Percentiles rank a stretch among this genome's conserved stretches.
phyloP scores from a whole-genome alignment of 1,140 invertebrate genomes.

The Mylabris phalerata region DNA sequence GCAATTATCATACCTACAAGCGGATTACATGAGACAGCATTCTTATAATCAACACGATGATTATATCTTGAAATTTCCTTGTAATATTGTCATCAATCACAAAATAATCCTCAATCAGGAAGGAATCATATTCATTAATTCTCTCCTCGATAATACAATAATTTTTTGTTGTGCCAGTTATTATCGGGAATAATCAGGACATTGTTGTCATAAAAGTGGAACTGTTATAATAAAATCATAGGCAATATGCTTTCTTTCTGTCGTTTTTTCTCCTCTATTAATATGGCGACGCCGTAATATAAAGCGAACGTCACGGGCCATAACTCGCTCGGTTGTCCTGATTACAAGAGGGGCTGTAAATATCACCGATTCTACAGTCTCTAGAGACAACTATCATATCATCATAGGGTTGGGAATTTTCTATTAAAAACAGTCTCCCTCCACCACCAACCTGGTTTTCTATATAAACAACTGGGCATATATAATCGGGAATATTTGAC shows the following conservation, averaged over 20 bases:
- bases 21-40: too few relatives aligned
- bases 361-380: conserved; percentile 38
- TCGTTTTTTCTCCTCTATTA: not conserved
- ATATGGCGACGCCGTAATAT: conserved; percentile 7
- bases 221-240: conserved; percentile 13
- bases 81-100: too few relatives aligned
- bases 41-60: too few relatives aligned
- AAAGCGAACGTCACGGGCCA: conserved; percentile 38
- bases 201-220: conserved; percentile 22
- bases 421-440: not conserved
- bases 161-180: too few relatives aligned
- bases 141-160: too few relatives aligned
- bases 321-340: conserved; percentile 37
- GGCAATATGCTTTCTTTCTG: conserved; percentile 26
- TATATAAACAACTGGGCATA: not conserved
- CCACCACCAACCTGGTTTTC: not conserved
- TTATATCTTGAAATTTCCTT: too few relatives aligned
- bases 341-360: conserved; percentile 42
- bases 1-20: too few relatives aligned
- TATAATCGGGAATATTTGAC: not conserved
- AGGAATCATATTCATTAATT: not conserved
- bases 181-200: conserved; percentile 15
- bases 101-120: too few relatives aligned
- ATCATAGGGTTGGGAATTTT: conserved; percentile 8
- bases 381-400: conserved; percentile 30